phyloP scores from a whole-genome alignment of 2,888 invertebrate species.

The Heliconius ismenius region DNA sequence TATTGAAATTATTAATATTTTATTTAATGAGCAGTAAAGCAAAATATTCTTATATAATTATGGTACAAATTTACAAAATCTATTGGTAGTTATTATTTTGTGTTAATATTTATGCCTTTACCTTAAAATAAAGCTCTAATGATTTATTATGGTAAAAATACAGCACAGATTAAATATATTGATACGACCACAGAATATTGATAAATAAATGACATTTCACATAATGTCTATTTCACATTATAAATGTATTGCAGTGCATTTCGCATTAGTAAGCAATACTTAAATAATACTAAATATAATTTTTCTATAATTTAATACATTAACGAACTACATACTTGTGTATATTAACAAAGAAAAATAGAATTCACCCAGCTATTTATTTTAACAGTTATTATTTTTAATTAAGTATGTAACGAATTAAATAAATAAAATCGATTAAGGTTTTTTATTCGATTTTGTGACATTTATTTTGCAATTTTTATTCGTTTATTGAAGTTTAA shows the following conservation, averaged over 20 bases:
- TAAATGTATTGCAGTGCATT: neutral
- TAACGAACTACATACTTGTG: too few relatives aligned
- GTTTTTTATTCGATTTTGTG: neutral
- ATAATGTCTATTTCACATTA: neutral
- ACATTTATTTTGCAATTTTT: neutral
- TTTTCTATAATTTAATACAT: too few relatives aligned
- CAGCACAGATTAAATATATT: too few relatives aligned
- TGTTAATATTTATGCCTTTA: neutral
- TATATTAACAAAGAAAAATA: too few relatives aligned
- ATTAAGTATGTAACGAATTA: neutral
- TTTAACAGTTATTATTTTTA: neutral
- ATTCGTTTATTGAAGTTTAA: neutral
- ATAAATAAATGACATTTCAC: neutral
- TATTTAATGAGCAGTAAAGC: neutral
- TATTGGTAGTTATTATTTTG: neutral
- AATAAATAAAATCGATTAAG: neutral
- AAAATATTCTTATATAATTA: neutral
- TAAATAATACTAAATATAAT: too few relatives aligned
- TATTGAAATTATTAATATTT: slow-evolving; percentile 57
- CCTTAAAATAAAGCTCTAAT: too few relatives aligned
- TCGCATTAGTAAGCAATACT: too few relatives aligned
- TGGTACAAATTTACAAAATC: neutral
- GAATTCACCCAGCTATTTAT: too few relatives aligned
- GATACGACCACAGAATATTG: neutral
- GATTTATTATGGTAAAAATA: too few relatives aligned